Conservation (phyloP, 2,113 vertebrate species). For the Urocitellus parryii region DNA sequence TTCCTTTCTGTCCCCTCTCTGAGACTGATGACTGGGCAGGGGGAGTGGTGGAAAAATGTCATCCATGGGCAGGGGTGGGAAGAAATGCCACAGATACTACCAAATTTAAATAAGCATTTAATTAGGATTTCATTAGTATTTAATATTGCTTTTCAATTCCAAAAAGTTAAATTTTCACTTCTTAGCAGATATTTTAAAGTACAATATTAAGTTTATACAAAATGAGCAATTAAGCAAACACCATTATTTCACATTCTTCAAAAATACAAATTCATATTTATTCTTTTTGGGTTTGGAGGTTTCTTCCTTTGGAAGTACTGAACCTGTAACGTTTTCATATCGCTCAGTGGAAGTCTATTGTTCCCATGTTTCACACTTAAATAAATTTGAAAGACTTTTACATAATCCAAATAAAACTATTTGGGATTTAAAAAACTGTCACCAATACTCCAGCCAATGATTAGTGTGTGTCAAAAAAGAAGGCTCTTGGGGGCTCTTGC, state of each 20-base stretch:
- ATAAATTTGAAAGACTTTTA: slow-evolving; percentile 86
- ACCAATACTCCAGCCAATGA: slow-evolving; percentile 78
- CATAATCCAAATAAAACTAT: slow-evolving; percentile 84
- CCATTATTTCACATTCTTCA: slow-evolving; percentile 97
- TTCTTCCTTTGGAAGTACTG: slow-evolving; percentile 96
- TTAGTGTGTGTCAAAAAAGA: slow-evolving; percentile 43
- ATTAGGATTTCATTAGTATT: slow-evolving; percentile 95
- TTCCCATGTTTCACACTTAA: slow-evolving; percentile 89
- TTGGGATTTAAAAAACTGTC: slow-evolving; percentile 73
- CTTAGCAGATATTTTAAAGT: slow-evolving; percentile 92
- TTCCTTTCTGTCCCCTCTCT: slow-evolving; percentile 70
- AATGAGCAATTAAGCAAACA: slow-evolving; percentile 96
- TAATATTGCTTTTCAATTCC: slow-evolving; percentile 99
- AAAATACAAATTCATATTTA: slow-evolving; percentile 97
- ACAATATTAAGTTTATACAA: slow-evolving; percentile 97
- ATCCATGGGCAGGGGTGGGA: slow-evolving; percentile 36
- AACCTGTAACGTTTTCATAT: slow-evolving; percentile 92
- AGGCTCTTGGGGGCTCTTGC: slow-evolving; percentile 41
- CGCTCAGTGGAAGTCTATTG: slow-evolving; percentile 89
- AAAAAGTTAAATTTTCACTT: slow-evolving; percentile 94
- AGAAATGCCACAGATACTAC: slow-evolving; percentile 84
- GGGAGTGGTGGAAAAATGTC: slow-evolving; percentile 1
- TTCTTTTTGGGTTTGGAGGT: slow-evolving; percentile 93
- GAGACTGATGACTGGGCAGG: slow-evolving; percentile 55
- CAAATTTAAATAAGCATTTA: slow-evolving; percentile 92